phyloP scores from a whole-genome alignment of 2,888 invertebrate species.

The Toxonevra muliebris region DNA sequence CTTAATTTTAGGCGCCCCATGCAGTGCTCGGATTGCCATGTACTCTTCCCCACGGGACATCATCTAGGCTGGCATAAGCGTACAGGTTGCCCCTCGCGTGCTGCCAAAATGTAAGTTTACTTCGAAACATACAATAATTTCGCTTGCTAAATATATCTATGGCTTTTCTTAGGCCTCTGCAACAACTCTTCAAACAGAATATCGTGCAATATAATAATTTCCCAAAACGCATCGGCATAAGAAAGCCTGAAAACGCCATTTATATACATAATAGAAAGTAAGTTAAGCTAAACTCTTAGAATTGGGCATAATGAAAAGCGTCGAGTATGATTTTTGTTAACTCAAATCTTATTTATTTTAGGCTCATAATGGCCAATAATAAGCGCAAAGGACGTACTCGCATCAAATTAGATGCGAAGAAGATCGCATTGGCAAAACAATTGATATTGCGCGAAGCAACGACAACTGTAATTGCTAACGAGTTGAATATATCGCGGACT shows the following conservation, averaged over 20 bases:
- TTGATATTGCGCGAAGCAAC: conserved; percentile 61
- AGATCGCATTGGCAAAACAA: conserved; percentile 62
- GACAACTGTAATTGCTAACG: conserved; percentile 62
- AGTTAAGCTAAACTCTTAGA: conserved; percentile 31
- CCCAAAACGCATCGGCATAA: conserved; percentile 53
- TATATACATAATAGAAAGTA: conserved; percentile 61
- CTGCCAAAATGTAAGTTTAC: conserved; percentile 58
- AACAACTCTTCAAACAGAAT: conserved; percentile 62
- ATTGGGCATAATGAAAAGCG: neutral
- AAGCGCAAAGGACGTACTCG: conserved; percentile 63
- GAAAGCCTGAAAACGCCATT: conserved; percentile 55
- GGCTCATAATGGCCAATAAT: conserved; percentile 49
- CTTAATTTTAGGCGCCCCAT: conserved; percentile 58
- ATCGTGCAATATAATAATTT: conserved; percentile 63
- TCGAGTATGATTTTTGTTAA: neutral
- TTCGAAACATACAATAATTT: neutral
- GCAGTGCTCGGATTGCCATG: conserved; percentile 63
- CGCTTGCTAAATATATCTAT: neutral
- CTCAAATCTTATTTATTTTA: neutral
- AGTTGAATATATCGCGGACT: conserved; percentile 61
- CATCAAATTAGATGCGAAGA: conserved; percentile 61
- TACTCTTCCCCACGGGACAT: conserved; percentile 63
- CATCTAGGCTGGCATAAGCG: conserved; percentile 65
- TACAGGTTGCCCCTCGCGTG: conserved; percentile 62
- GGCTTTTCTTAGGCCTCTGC: conserved; percentile 53